Evolutionary conservation across 2,888 invertebrate species (phyloP).

Genomic region (Caenorhabditis wallacei): DNA sequence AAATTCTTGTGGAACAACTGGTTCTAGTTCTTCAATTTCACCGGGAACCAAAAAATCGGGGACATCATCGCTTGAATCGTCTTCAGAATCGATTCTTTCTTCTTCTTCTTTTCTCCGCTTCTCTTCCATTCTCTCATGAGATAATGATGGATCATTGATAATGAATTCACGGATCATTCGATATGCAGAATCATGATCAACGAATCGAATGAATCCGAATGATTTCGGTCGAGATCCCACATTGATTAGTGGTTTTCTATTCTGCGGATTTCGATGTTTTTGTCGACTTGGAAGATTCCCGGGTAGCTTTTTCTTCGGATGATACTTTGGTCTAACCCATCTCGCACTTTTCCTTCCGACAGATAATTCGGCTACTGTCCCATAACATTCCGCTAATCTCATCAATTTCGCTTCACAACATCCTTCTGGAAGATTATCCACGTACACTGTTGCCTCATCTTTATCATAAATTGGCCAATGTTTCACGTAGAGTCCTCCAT

Average conservation of each 20-base stretch:
- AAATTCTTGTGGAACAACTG: constrained; percentile 13
- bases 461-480: constrained; percentile 52
- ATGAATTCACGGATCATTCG: constrained; percentile 38
- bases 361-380: constrained; percentile 37
- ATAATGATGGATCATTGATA: constrained; percentile 52
- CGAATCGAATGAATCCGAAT: constrained; percentile 61
- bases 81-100: not conserved
- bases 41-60: constrained; percentile 30
- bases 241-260: constrained; percentile 38
- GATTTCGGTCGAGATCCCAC: constrained; percentile 47
- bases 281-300: not conserved
- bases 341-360: constrained; percentile 8
- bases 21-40: constrained; percentile 25
- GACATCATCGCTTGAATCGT: not conserved
- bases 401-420: constrained; percentile 44
- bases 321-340: constrained; percentile 21
- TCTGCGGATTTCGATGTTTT: constrained; percentile 3
- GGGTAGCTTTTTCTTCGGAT: constrained; percentile 8
- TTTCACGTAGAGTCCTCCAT: constrained; percentile 34
- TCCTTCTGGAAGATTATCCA: constrained; percentile 62
- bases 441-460: constrained; percentile 52
- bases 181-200: constrained; percentile 39
- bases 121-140: constrained; percentile 12
- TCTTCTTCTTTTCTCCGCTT: not conserved
- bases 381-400: constrained; percentile 46